Evolutionary conservation across 2,797 vertebrate species (phyloP).

Genomic region (Halcyon leucocephala): DNA sequence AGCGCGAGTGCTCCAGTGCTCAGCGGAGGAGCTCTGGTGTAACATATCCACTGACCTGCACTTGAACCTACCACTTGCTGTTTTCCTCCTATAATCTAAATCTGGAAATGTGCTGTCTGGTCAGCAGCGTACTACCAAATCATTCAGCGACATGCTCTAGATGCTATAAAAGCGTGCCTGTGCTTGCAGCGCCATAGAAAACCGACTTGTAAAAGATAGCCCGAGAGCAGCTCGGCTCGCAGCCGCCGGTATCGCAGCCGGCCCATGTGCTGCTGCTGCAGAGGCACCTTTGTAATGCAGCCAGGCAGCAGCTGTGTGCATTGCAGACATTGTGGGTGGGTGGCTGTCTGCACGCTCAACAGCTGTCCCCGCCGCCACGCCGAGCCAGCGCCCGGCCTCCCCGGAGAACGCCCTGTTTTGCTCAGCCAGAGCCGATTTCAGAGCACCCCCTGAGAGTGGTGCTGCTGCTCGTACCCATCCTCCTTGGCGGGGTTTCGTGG

Average conservation of each 20-base stretch:
- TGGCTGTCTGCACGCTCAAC: constrained; percentile 49
- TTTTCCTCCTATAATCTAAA: constrained; percentile 78
- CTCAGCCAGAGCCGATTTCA: not conserved
- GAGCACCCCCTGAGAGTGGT: not conserved
- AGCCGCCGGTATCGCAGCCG: constrained; percentile 51
- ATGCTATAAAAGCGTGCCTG: constrained; percentile 74
- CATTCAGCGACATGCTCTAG: constrained; percentile 64
- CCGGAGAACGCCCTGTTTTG: not conserved
- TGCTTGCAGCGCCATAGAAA: constrained; percentile 53
- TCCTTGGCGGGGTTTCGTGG: not conserved
- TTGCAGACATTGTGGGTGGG: constrained; percentile 76
- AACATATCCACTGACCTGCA: constrained; percentile 72
- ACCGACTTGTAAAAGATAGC: constrained; percentile 57
- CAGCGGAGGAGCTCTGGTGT: not conserved
- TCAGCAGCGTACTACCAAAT: constrained; percentile 63
- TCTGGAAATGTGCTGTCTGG: constrained; percentile 72
- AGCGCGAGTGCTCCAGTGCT: not conserved
- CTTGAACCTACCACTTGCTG: constrained; percentile 82
- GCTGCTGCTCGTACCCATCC: not conserved
- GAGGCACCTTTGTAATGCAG: constrained; percentile 77
- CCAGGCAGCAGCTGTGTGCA: constrained; percentile 79
- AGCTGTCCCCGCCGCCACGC: constrained; percentile 54
- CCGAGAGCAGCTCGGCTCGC: constrained; percentile 5
- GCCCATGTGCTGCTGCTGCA: constrained; percentile 67
- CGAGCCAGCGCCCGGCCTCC: not conserved